phyloP scores from a whole-genome alignment of 1,140 invertebrate species.

The Pollicipes pollicipes region DNA sequence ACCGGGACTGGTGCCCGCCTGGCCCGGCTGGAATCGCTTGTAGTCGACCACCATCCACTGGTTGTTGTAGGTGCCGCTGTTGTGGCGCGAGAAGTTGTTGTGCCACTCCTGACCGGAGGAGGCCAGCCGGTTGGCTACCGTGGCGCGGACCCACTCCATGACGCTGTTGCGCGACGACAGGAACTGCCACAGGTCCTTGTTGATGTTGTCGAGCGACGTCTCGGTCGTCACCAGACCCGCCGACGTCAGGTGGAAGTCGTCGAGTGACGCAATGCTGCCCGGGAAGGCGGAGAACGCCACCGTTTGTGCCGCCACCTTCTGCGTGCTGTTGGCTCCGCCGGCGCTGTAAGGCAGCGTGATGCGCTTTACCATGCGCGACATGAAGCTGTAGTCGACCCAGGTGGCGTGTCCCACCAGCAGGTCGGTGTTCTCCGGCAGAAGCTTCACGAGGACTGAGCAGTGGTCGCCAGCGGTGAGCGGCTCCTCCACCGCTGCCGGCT shows the following conservation, averaged over 20 bases:
- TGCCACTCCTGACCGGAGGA: slow-evolving; percentile 51
- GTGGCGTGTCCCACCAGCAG: slow-evolving; percentile 47
- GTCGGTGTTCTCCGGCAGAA: slow-evolving; percentile 33
- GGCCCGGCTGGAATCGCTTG: slow-evolving; percentile 37
- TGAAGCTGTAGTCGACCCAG: slow-evolving; percentile 53
- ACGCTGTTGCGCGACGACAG: slow-evolving; percentile 37
- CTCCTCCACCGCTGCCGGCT: too few relatives aligned
- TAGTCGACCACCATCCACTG: slow-evolving; percentile 75
- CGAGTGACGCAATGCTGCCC: slow-evolving; percentile 62
- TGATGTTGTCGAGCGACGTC: slow-evolving; percentile 54
- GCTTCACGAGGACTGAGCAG: slow-evolving; percentile 42
- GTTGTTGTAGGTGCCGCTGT: slow-evolving; percentile 69
- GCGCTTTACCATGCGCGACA: slow-evolving; percentile 74
- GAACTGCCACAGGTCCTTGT: slow-evolving; percentile 38
- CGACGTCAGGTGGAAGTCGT: slow-evolving; percentile 62
- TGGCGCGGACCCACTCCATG: slow-evolving; percentile 55
- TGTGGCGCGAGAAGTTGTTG: slow-evolving; percentile 35
- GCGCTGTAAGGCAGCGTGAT: slow-evolving; percentile 65
- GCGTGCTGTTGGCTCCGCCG: slow-evolving; percentile 24
- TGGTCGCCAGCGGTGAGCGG: slow-evolving; percentile 15
- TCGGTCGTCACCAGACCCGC: slow-evolving; percentile 45
- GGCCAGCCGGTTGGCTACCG: slow-evolving; percentile 68
- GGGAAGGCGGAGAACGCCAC: slow-evolving; percentile 76
- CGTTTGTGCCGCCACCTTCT: slow-evolving; percentile 40
- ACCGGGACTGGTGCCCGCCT: slow-evolving; percentile 16